phyloP scores from a whole-genome alignment of 1,140 invertebrate species.

The Eciton burchellii region DNA sequence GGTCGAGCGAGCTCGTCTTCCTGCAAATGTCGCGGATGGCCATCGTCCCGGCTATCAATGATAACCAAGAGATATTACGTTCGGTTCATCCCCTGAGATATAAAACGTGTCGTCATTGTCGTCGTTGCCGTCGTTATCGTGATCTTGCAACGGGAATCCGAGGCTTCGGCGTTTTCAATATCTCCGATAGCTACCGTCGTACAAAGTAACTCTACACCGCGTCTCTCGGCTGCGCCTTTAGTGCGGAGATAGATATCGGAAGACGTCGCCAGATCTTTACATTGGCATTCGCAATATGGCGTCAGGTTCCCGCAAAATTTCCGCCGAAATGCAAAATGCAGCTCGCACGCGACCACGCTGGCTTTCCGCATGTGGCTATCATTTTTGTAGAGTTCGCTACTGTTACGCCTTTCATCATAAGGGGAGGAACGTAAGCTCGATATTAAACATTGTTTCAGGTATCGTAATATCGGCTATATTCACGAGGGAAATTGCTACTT shows the following conservation, averaged over 20 bases:
- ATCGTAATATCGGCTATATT: neutral
- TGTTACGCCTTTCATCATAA: neutral
- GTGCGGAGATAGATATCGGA: conserved; percentile 47
- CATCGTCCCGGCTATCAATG: conserved; percentile 29
- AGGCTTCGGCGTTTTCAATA: conserved; percentile 54
- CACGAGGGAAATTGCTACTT: neutral
- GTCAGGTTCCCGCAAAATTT: conserved; percentile 51
- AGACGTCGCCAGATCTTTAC: conserved; percentile 26
- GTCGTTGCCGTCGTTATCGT: neutral
- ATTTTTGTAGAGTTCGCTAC: neutral
- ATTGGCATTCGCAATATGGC: conserved; percentile 40
- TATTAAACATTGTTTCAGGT: neutral
- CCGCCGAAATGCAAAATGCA: neutral
- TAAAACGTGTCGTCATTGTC: conserved; percentile 25
- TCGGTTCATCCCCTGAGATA: conserved; percentile 18
- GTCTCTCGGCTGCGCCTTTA: conserved; percentile 26
- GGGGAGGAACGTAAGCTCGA: neutral
- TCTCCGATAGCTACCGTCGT: conserved; percentile 43
- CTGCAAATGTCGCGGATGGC: neutral
- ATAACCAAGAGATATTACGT: conserved; percentile 39
- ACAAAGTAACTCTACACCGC: conserved; percentile 55
- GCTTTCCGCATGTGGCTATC: neutral
- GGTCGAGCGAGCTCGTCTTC: conserved; percentile 5
- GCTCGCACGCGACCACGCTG: neutral
- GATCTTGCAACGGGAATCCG: conserved; percentile 39